Evolutionary conservation across 2,888 invertebrate species (phyloP), one percentile per base, ranked within the genome.

Genomic region (Acanthosoma haemorrhoidale): DNA sequence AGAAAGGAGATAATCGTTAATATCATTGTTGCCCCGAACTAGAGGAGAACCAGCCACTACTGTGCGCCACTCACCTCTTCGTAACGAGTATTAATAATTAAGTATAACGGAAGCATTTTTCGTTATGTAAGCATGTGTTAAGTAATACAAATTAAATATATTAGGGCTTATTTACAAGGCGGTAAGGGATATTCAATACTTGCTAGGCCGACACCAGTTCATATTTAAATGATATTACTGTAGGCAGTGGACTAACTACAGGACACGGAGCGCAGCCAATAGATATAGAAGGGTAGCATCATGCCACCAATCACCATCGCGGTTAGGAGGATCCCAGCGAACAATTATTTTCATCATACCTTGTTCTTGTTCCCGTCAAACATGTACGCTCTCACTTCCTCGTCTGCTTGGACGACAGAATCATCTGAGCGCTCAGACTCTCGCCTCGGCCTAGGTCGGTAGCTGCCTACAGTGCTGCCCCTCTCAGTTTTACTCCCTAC

Each of bases 321-420:
- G 29, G 51, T 51, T 51, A 51, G 51, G 25, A 25, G 21, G 21
- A 51, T 51, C 51, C 29, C 25, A 25, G 29, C n/a, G 51, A 25
- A n/a, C 21, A 25, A 51, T n/a, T 6, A n/a, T n/a, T 25, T n/a
- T 51, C 51, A 51, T 34, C 13, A 57, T 71, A 71, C 71, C 71
- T 71, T 71, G 59, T 64, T 61, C 69, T 67, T 72, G 15, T 71
- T 61, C 60, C 51, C 51, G 29, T 71, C 66, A 60, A 72, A 74
- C 80, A 85, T 84, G 76, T 85, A 82, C 3, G 81, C 81, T 75
- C 85, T 83, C 1, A 86, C 86, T 77, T 86, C 86, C 76, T 86
- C 85, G 75, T 86, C 86, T 4, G 85, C 85, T 36, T 70, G 59
- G 8, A 70, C 61, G 13, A 73, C 67, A 39, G 69, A 69, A 57